These are phyloP conservation scores for Ochropleura leucogaster DNA, from an alignment of 2,888 invertebrate genomes.

Conservation along the genomic window DNA sequence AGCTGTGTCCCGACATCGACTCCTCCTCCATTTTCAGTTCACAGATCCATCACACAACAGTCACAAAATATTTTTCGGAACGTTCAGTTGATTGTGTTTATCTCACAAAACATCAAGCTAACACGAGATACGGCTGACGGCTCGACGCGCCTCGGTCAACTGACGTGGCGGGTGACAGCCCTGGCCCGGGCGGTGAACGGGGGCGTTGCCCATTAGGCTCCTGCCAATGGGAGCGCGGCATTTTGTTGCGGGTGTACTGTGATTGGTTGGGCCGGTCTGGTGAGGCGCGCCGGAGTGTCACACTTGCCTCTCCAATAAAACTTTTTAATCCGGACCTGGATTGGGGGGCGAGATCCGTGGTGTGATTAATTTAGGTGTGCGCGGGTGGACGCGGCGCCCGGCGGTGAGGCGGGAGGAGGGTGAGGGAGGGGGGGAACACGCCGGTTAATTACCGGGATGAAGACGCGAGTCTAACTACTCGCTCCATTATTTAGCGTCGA, in stretches of 20 bases:
- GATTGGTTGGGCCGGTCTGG: constrained; percentile 78
- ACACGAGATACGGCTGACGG: constrained; percentile 87
- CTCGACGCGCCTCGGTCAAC: constrained; percentile 90
- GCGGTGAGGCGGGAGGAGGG: constrained; percentile 56
- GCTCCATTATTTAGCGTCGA: constrained; percentile 89
- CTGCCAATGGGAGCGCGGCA: constrained; percentile 75
- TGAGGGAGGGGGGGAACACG: constrained; percentile 66
- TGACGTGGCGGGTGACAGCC: constrained; percentile 88
- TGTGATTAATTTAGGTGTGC: constrained; percentile 89
- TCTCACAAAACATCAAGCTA: constrained; percentile 75
- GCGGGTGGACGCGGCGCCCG: constrained; percentile 68
- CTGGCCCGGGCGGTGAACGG: constrained; percentile 81
- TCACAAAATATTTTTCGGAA: constrained; percentile 81
- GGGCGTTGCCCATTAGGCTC: constrained; percentile 76
- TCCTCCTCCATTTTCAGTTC: constrained; percentile 87
- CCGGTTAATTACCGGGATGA: constrained; percentile 89
- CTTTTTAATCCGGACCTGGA: constrained; percentile 89
- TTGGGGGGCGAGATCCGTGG: constrained; percentile 89
- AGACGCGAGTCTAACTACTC: constrained; percentile 89
- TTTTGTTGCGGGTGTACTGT: constrained; percentile 68
- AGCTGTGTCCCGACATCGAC: constrained; percentile 89
- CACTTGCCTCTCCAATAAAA: constrained; percentile 88
- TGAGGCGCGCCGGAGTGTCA: constrained; percentile 84
- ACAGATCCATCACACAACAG: constrained; percentile 89
- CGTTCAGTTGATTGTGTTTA: constrained; percentile 75